Conservation (phyloP, 2,888 invertebrate species). For the Penaeus monodon region DNA sequence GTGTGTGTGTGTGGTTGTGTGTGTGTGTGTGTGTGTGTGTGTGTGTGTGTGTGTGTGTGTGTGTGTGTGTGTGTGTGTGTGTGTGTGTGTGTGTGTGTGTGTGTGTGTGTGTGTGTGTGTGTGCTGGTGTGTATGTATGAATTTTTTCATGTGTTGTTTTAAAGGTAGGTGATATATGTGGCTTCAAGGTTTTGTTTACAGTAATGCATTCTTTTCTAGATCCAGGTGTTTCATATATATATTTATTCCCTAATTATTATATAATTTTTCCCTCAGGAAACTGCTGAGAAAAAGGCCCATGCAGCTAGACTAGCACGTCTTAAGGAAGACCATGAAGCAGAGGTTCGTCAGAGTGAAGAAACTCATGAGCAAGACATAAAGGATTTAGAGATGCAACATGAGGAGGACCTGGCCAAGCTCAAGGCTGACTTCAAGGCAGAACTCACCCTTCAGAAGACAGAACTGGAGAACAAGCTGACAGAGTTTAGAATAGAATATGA, state of each 20-base stretch:
- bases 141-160: too few relatives aligned
- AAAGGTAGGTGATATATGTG: too few relatives aligned
- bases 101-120: too few relatives aligned
- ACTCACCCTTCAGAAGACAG: constrained; percentile 42
- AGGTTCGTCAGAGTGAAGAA: constrained; percentile 24
- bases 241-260: not conserved
- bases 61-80: too few relatives aligned
- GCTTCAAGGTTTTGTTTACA: too few relatives aligned
- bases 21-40: too few relatives aligned
- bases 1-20: too few relatives aligned
- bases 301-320: constrained; percentile 21
- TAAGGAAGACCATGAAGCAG: constrained; percentile 35
- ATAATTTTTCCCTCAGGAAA: constrained; percentile 29
- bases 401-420: constrained; percentile 24
- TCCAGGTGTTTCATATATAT: too few relatives aligned
- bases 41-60: too few relatives aligned
- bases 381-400: constrained; percentile 40
- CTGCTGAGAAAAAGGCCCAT: constrained; percentile 42
- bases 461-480: constrained; percentile 49
- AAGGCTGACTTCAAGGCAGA: constrained; percentile 49
- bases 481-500: constrained; percentile 56
- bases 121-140: too few relatives aligned
- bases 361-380: constrained; percentile 6
- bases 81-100: too few relatives aligned
- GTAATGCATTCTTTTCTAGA: too few relatives aligned